Conservation (phyloP, 2,797 vertebrate genomes). For the Galago senegalensis region DNA sequence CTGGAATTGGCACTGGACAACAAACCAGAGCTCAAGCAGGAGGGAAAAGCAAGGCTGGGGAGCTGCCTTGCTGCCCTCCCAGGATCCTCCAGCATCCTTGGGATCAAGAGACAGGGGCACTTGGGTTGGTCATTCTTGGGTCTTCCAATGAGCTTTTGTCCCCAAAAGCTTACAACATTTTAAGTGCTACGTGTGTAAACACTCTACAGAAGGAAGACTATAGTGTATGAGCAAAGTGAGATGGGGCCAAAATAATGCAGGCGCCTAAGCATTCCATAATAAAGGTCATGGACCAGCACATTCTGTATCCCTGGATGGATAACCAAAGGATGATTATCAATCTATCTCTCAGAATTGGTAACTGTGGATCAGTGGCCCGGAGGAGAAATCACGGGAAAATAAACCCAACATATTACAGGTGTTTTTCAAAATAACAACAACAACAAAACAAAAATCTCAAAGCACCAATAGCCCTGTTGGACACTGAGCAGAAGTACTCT, state of each 20-base stretch:
- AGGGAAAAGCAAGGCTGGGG: constrained; percentile 68
- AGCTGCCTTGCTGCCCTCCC: constrained; percentile 68
- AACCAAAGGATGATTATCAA: constrained; percentile 88
- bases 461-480: constrained; percentile 90
- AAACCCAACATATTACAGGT: constrained; percentile 87
- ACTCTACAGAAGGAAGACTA: constrained; percentile 73
- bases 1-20: constrained; percentile 60
- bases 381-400: constrained; percentile 90
- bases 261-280: constrained; percentile 69
- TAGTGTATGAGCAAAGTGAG: constrained; percentile 56
- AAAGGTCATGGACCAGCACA: constrained; percentile 75
- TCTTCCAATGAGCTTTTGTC: constrained; percentile 44
- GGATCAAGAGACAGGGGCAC: constrained; percentile 65
- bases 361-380: constrained; percentile 90
- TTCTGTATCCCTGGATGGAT: constrained; percentile 82
- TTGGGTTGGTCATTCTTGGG: constrained; percentile 72
- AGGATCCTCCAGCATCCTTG: constrained; percentile 73
- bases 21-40: constrained; percentile 58
- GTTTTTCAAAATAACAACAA: constrained; percentile 83
- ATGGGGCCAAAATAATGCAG: constrained; percentile 64
- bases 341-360: constrained; percentile 89
- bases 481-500: constrained; percentile 86
- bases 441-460: constrained; percentile 85
- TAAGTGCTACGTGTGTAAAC: constrained; percentile 61
- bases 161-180: constrained; percentile 21